A percentile compares a stretch with the other conserved stretches of the same genome.
Evolutionary conservation across 2,888 invertebrate species (phyloP).

Genomic region (Entomobrya multifasciata): DNA sequence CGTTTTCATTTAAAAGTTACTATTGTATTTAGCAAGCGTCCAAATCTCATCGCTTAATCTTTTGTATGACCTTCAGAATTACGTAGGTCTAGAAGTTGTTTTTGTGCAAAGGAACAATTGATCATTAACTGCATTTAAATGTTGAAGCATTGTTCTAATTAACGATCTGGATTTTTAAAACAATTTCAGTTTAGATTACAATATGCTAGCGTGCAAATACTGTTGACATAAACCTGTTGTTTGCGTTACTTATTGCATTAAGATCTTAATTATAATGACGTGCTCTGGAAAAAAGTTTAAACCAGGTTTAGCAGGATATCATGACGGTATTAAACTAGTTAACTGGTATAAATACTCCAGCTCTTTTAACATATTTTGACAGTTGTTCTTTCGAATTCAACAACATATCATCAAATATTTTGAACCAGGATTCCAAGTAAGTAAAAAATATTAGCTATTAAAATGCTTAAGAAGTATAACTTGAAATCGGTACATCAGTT

Average conservation of each 20-base stretch:
- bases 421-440: neutral
- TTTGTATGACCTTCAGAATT: neutral
- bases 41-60: neutral
- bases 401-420: neutral
- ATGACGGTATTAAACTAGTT: neutral
- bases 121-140: conserved; percentile 36
- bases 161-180: neutral
- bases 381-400: neutral
- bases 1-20: neutral
- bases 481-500: too few relatives aligned
- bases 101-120: conserved; percentile 4
- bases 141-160: conserved; percentile 20
- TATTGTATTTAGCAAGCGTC: too few relatives aligned
- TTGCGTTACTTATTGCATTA: neutral
- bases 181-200: neutral
- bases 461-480: too few relatives aligned
- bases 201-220: neutral
- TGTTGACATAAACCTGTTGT: neutral
- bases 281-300: neutral
- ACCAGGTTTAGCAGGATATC: neutral
- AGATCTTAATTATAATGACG: neutral
- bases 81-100: neutral
- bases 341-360: conserved; percentile 7
- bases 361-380: neutral
- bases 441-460: neutral